Conservation (phyloP, 2,797 vertebrate genomes). For the Xyrichtys novacula region DNA sequence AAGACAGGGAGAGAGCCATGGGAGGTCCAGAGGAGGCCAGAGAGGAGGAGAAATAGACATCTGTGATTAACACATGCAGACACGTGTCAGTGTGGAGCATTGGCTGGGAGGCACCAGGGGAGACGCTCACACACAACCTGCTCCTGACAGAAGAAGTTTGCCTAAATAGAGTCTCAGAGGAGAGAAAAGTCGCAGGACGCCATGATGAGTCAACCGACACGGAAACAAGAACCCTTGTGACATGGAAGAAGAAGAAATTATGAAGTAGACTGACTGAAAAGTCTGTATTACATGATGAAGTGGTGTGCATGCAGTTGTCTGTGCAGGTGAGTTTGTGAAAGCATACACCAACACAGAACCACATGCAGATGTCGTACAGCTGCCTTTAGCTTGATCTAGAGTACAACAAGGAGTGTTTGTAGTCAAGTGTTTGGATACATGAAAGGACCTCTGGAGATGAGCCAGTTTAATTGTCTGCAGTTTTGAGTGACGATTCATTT, state of each 20-base stretch:
- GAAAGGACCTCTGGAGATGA: slow-evolving; percentile 42
- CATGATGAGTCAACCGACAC: slow-evolving; percentile 1
- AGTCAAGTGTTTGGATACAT: slow-evolving; percentile 34
- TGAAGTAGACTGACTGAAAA: slow-evolving; percentile 19
- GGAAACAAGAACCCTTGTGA: not conserved
- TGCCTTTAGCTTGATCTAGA: slow-evolving; percentile 12
- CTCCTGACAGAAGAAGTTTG: slow-evolving; percentile 49
- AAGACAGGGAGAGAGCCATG: slow-evolving; percentile 57
- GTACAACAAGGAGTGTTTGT: slow-evolving; percentile 39
- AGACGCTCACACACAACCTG: slow-evolving; percentile 73
- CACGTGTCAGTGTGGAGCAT: slow-evolving; percentile 65
- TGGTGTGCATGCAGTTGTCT: slow-evolving; percentile 15
- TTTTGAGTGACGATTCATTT: slow-evolving; percentile 38
- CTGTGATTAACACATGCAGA: slow-evolving; percentile 79
- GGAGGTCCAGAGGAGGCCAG: slow-evolving; percentile 72
- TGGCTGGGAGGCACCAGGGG: slow-evolving; percentile 52
- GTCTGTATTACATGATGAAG: not conserved
- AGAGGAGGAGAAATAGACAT: slow-evolving; percentile 69
- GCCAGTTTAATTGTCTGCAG: slow-evolving; percentile 31
- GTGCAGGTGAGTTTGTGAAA: slow-evolving; percentile 3
- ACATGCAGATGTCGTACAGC: slow-evolving; percentile 15
- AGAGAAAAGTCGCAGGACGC: slow-evolving; percentile 22
- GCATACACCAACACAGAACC: not conserved
- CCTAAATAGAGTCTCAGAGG: slow-evolving; percentile 58
- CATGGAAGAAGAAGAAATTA: slow-evolving; percentile 8